These are phyloP conservation scores for Argya squamiceps DNA, from an alignment of 2,797 vertebrate species.

Conservation along the genomic window DNA sequence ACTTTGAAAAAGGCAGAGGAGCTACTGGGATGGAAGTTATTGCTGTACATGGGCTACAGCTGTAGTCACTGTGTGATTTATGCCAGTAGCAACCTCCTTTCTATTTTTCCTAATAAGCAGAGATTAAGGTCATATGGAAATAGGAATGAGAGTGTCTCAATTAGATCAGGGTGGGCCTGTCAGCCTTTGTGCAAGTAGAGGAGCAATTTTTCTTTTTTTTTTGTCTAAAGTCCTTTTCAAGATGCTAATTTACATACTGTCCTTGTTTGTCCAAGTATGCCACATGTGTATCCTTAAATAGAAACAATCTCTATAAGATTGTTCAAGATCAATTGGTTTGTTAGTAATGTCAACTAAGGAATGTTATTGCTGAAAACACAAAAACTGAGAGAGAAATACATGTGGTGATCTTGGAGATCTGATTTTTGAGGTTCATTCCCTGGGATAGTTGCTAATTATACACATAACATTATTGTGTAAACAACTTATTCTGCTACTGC, in stretches of 20 bases:
- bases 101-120: not conserved
- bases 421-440: not conserved
- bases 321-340: not conserved
- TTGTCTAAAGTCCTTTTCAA: not conserved
- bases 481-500: not conserved
- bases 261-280: not conserved
- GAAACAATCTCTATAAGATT: not conserved
- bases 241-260: not conserved
- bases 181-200: not conserved
- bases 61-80: not conserved
- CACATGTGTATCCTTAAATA: not conserved
- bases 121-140: slow-evolving; percentile 18
- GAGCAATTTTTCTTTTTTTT: not conserved
- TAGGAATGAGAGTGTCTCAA: not conserved
- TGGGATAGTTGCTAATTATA: not conserved
- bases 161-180: not conserved
- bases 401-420: not conserved
- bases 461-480: not conserved
- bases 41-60: not conserved
- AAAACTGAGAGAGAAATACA: not conserved
- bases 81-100: not conserved
- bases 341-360: not conserved
- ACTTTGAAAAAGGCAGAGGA: not conserved
- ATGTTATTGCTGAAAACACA: not conserved
- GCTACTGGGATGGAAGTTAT: not conserved